Base-by-base conservation (phyloP, 2,888 invertebrate species). In the Cheilosia soror region DNA sequence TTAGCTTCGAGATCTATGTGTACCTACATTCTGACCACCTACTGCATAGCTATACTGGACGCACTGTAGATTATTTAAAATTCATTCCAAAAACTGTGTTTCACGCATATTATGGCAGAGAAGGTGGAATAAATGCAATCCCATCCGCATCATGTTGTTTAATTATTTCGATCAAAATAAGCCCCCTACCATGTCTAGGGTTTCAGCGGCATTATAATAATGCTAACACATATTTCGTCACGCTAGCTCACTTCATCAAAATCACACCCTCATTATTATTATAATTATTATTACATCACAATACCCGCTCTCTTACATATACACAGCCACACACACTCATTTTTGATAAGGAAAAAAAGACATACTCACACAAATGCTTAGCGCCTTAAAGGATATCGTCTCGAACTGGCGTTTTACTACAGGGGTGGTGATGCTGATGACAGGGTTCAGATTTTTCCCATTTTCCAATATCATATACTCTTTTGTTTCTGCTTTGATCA, bases 401-500 rank as follows among this genome's bases (percentile, higher is more conserved):
- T 71, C 57, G 11, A 65, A 49, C 33, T 15, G 49, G 44, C 13
- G 13, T 49, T 40, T 75, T 57, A 6, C 1, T 31, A 6, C 2
- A 13, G 20, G 11, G 49, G 37, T n/a, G 0, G 27, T 9, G 31
- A 13, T 25, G n/a, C 7, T 31, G 57, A 15, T 15, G 20, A 13
- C 7, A 51, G 57, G 15, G 15, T 9, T 9, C 4, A 42, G n/a
- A 20, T 60, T 66, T 71, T 72, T 47, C 72, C 57, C 60, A 57
- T 65, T 72, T 85, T 72, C 65, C 80, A 76, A 81, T 85, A 66
- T 11, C 37, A 37, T 37, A 72, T 85, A 66, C 49, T 65, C 58
- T 68, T 37, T 25, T 44, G 60, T 37, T 77, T 81, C 63, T 31
- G 68, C 85, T 85, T 81, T 81, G 85, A 85, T 85, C 85, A 81